Evolutionary conservation across 37 sponge, comb jelly and placozoan species (phyloP), one percentile per base, ranked within the genome.

Genomic region (Haliclona indistincta): DNA sequence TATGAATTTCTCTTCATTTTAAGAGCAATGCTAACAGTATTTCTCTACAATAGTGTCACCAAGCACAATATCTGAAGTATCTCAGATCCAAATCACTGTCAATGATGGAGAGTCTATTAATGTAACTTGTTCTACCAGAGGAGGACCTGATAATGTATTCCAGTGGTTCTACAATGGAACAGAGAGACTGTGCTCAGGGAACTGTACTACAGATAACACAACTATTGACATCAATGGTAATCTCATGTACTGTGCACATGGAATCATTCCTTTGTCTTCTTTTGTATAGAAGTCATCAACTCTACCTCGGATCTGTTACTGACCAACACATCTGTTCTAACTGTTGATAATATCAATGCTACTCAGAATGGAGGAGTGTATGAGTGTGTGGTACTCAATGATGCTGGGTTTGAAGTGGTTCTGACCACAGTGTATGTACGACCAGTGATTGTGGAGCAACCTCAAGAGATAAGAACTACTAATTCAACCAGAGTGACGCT

Each of bases 121-220:
- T 52, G 19, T 6, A 10, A 75, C 45, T n/a, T 75, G 76, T 20
- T 32, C 49, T 1, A 64, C 64, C 19, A 17, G 41, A 26, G 76
- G 76, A 28, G 76, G 76, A 3, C 76, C 76, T 43, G 28, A 38
- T 20, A 75, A 75, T 33, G 63, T 49, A 2, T 75, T 42, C 64
- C 49, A 56, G 36, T 75, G 76, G 76, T 7, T 30, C 8, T 45
- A 69, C 7, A 33, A 69, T n/a, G 70, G 70, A 36, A 43, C n/a
- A 8, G 37, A 60, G 25, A 8, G 25, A 26, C 28, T 26, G 10
- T 26, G 15, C 25, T 60, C 17, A 8, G n/a, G n/a, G n/a, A n/a
- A n/a, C n/a, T n/a, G n/a, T n/a, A n/a, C n/a, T n/a, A n/a, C n/a
- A n/a, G n/a, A n/a, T n/a, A n/a, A n/a, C n/a, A n/a, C n/a, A n/a